phyloP scores from a whole-genome alignment of 1,140 invertebrate genomes.

The Nautilus pompilius region DNA sequence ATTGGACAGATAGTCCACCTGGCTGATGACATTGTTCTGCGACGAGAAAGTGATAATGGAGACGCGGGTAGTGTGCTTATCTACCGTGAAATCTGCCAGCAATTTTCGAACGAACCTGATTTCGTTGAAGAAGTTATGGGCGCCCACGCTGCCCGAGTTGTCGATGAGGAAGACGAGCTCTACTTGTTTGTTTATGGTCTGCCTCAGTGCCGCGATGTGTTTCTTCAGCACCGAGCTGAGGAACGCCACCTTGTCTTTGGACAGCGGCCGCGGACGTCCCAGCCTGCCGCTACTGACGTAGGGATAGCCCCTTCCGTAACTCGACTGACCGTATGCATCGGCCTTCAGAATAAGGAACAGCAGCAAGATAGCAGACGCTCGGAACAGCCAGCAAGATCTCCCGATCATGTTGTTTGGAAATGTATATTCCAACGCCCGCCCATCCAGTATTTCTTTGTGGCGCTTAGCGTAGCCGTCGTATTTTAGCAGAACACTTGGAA shows the following conservation, averaged over 20 bases:
- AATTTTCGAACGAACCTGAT: constrained; percentile 70
- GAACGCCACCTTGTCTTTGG: constrained; percentile 61
- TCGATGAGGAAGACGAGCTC: constrained; percentile 72
- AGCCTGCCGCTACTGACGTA: too few species aligned
- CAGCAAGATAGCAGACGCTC: too few species aligned
- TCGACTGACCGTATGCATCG: too few species aligned
- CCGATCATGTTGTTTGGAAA: too few species aligned
- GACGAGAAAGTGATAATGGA: constrained; percentile 69
- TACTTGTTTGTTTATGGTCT: constrained; percentile 54
- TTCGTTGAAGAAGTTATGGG: constrained; percentile 67
- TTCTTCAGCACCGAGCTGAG: constrained; percentile 60
- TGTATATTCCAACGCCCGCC: too few species aligned
- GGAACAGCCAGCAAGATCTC: too few species aligned
- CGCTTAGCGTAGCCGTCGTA: too few species aligned
- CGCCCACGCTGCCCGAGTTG: constrained; percentile 67
- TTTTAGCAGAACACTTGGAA: too few species aligned
- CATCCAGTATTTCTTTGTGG: too few species aligned
- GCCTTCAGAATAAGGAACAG: too few species aligned
- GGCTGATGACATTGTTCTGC: constrained; percentile 58
- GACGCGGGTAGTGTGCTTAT: constrained; percentile 64
- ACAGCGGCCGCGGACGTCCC: too few species aligned
- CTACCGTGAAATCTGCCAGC: constrained; percentile 69
- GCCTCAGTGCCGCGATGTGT: constrained; percentile 54
- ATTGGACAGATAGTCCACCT: constrained; percentile 65
- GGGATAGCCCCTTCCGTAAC: too few species aligned